Evolutionary conservation across 2,797 vertebrate species (phyloP).

Genomic region (Myotis pilosus): DNA sequence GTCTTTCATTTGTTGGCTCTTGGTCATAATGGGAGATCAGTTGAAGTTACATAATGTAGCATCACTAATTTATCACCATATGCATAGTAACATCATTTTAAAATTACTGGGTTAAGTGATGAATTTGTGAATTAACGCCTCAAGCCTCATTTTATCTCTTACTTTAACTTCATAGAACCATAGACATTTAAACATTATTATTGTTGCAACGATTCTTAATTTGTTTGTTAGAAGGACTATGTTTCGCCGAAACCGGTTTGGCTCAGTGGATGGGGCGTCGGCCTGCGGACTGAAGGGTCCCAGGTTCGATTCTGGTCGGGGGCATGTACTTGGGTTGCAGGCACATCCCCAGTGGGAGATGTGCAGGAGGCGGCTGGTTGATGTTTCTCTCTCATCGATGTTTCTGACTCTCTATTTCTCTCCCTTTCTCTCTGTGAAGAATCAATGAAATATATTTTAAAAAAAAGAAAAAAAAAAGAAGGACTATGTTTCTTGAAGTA

Average conservation of each 20-base stretch:
- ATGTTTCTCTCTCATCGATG: too few species aligned
- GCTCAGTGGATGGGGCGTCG: too few species aligned
- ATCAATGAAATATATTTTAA: too few species aligned
- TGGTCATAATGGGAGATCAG: not conserved
- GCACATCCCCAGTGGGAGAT: too few species aligned
- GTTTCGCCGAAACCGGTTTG: too few species aligned
- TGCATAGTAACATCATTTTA: not conserved
- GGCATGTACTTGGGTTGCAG: too few species aligned
- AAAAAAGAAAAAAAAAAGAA: too few species aligned
- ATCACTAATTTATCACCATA: not conserved
- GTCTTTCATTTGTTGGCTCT: not conserved
- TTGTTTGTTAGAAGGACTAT: conserved; percentile 26
- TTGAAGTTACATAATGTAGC: not conserved
- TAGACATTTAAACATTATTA: not conserved
- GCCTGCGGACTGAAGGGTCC: too few species aligned
- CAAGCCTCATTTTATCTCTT: not conserved
- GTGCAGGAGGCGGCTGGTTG: too few species aligned
- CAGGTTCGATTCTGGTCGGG: too few species aligned
- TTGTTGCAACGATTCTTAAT: not conserved
- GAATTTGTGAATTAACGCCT: not conserved
- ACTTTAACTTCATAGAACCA: conserved; percentile 16
- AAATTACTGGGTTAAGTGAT: conserved; percentile 32
- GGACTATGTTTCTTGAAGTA: not conserved
- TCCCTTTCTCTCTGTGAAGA: too few species aligned
- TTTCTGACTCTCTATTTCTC: too few species aligned